Base-by-base conservation (phyloP, 2,113 vertebrate species). In the Salvelinus alpinus region DNA sequence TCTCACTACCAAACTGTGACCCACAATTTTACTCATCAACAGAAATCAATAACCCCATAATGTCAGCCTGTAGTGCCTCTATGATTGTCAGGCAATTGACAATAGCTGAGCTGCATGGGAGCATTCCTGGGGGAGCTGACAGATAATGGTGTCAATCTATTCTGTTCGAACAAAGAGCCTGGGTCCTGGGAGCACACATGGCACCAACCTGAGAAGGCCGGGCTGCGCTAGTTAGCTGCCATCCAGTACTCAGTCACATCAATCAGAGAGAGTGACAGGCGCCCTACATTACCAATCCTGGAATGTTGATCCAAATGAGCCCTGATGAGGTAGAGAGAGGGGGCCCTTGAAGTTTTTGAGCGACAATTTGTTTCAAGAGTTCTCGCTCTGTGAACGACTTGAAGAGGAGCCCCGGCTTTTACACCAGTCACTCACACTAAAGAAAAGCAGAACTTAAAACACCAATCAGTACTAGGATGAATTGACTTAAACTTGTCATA, bases 401-500 rank as follows among this genome's bases (percentile, higher is more conserved):
- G 59, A 60, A 70, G 68, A 6, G 64, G 64, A 44, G 77, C 54
- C 76, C 66, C 75, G 18, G 38, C 38, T 44, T 44, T 77, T 54
- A 77, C 71, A 64, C 73, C 83, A 87, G 79, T 86, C 80, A 60
- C 73, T 84, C 79, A 81, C 2, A 44, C 9, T 44, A 44, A 80
- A 85, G 44, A 51, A 86, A 84, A 88, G 79, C 70, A 88, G 84
- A 86, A 65, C 3, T 69, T 25, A 31, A 3, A 29, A 80, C 75
- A 73, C 24, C 16, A 18, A 72, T 69, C 59, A 24, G 5, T 22
- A 22, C n/a, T 62, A 72, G 73, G 76, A 83, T 71, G 27, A 73
- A 82, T 87, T 84, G 51, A 78, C 80, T 79, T 68, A 11, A 78
- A 84, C 76, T 62, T 71, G 62, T 82, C 78, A 79, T 90, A 88